Conservation (phyloP, 1,140 invertebrate species). For the Bombus superbus region DNA sequence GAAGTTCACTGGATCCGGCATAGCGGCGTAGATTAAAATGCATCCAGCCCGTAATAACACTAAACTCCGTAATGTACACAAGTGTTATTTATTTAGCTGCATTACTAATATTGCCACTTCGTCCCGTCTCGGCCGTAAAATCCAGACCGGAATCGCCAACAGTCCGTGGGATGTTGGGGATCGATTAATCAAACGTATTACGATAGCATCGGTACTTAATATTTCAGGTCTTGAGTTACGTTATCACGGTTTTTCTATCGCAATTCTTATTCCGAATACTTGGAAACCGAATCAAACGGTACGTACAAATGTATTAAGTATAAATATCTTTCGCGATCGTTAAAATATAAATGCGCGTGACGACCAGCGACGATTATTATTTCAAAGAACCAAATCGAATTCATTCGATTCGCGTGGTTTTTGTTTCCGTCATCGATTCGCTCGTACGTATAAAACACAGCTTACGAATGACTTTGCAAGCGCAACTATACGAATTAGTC, state of each 20-base stretch:
- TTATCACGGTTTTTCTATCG: background rate
- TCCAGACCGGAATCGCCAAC: background rate
- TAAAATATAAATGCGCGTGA: too few relatives aligned
- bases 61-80: conserved; percentile 19
- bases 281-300: background rate
- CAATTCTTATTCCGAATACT: background rate
- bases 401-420: background rate
- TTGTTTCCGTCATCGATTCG: background rate
- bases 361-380: background rate
- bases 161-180: background rate
- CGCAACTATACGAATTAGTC: too few relatives aligned
- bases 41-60: background rate
- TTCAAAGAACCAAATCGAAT: background rate
- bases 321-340: too few relatives aligned
- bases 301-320: background rate
- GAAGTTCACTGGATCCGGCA: conserved; percentile 32
- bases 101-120: background rate
- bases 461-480: too few relatives aligned
- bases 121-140: background rate
- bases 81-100: conserved; percentile 2
- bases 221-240: background rate
- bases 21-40: background rate
- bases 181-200: conserved; percentile 11
- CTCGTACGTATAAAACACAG: too few relatives aligned
- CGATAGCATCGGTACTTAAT: background rate